phyloP scores from a whole-genome alignment of 2,888 invertebrate genomes.

The Syrista parreyssii region DNA sequence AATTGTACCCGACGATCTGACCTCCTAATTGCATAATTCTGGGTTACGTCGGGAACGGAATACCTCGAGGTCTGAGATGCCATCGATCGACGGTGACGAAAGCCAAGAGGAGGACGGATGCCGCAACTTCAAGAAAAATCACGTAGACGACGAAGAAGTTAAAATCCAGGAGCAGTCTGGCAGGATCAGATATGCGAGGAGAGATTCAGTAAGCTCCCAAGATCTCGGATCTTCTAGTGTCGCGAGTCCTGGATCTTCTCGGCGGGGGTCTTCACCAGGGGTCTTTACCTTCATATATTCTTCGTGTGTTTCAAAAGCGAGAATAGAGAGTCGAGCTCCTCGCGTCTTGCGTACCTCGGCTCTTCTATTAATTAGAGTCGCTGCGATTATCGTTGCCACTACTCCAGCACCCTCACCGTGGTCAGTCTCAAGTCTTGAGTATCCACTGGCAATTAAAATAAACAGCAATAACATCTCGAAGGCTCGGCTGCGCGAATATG shows the following conservation, averaged over 20 bases:
- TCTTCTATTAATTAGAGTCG: conserved; percentile 26
- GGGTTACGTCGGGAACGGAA: conserved; percentile 32
- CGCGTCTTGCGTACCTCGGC: too few species aligned
- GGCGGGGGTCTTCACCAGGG: conserved; percentile 5
- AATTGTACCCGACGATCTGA: conserved; percentile 32
- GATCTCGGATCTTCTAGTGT: too few species aligned
- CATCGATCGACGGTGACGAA: too few species aligned
- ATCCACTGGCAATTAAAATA: conserved; percentile 57
- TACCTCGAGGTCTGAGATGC: conserved; percentile 27
- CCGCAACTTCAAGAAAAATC: conserved; percentile 18
- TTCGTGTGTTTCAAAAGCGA: conserved; percentile 3
- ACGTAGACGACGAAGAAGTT: conserved; percentile 13
- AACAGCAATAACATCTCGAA: conserved; percentile 53
- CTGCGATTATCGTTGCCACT: conserved; percentile 25
- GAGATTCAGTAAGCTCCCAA: too few species aligned
- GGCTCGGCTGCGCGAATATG: conserved; percentile 42
- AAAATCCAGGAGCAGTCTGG: conserved; percentile 18
- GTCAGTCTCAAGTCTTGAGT: too few species aligned
- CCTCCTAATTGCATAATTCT: conserved; percentile 38
- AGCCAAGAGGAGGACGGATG: too few species aligned
- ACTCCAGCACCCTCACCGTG: not conserved
- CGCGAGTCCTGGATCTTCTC: not conserved
- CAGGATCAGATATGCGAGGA: conserved; percentile 15
- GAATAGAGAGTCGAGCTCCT: not conserved
- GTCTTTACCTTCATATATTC: conserved; percentile 14